Evolutionary conservation across 2,888 invertebrate species (phyloP).

Genomic region (Folsomia manolachei): DNA sequence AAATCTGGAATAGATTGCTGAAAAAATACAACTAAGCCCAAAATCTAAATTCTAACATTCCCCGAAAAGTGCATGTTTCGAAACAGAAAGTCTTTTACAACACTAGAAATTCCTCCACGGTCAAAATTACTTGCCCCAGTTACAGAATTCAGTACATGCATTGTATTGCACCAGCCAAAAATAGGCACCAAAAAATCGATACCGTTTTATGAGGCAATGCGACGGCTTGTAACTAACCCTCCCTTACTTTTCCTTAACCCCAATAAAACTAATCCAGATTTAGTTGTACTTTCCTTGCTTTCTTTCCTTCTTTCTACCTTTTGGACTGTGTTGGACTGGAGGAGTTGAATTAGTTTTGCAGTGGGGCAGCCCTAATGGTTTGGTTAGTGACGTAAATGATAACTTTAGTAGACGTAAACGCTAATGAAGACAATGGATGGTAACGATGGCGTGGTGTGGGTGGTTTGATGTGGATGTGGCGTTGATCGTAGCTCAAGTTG

Average conservation of each 20-base stretch:
- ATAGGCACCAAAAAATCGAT: background rate
- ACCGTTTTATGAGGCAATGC: background rate
- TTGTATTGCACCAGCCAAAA: background rate
- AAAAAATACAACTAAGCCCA: too few relatives aligned
- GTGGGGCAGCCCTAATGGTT: background rate
- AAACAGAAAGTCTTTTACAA: too few relatives aligned
- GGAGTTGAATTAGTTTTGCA: background rate
- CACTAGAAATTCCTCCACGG: too few relatives aligned
- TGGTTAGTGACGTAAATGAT: background rate
- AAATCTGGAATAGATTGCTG: background rate
- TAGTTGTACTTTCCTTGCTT: background rate
- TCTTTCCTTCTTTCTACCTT: too few relatives aligned
- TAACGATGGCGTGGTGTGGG: background rate
- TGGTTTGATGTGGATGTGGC: background rate
- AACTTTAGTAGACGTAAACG: too few relatives aligned
- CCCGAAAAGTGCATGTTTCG: too few relatives aligned
- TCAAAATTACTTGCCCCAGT: too few relatives aligned
- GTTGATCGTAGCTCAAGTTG: background rate
- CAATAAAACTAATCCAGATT: background rate
- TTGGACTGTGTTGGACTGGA: background rate
- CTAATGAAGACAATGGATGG: background rate
- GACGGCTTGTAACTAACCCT: too few relatives aligned
- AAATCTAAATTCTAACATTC: too few relatives aligned
- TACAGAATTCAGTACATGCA: background rate
- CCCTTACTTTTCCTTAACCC: background rate